phyloP scores from a whole-genome alignment of 2,113 vertebrate genomes.

The Colius striatus region DNA sequence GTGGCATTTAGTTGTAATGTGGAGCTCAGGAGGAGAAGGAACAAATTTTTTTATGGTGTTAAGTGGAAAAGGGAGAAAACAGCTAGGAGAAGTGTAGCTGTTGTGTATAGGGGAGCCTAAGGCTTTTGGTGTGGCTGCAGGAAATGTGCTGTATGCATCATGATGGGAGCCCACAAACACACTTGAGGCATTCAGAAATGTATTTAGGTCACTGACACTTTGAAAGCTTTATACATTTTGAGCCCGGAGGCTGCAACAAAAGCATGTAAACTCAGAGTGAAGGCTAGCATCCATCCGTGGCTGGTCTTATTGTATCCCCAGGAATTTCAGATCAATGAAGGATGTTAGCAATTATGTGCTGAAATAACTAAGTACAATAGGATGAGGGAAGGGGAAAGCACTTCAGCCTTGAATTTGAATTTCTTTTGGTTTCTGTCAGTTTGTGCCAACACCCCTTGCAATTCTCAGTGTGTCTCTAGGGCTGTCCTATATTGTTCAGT shows the following conservation, averaged over 20 bases:
- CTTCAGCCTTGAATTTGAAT: slow-evolving; percentile 60
- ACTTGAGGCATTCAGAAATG: background rate
- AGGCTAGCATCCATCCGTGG: slow-evolving; percentile 62
- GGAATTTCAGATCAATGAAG: slow-evolving; percentile 69
- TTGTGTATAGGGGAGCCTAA: background rate
- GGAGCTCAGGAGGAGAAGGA: background rate
- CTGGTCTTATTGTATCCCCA: slow-evolving; percentile 60
- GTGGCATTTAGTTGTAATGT: background rate
- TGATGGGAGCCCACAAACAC: background rate
- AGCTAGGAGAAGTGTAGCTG: background rate
- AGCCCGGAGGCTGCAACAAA: slow-evolving; percentile 47
- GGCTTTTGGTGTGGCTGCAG: background rate
- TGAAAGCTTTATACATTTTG: slow-evolving; percentile 47
- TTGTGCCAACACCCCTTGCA: background rate
- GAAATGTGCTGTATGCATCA: slow-evolving; percentile 12
- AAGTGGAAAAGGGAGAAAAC: slow-evolving; percentile 17
- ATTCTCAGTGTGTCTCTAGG: background rate
- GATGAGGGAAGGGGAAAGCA: slow-evolving; percentile 50
- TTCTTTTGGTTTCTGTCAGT: slow-evolving; percentile 36
- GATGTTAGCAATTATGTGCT: slow-evolving; percentile 73
- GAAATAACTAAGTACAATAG: slow-evolving; percentile 67
- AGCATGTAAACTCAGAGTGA: slow-evolving; percentile 32
- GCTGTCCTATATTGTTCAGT: slow-evolving; percentile 2
- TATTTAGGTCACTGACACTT: slow-evolving; percentile 61
- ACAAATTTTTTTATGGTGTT: slow-evolving; percentile 30